phyloP scores from a whole-genome alignment of 2,113 vertebrate species.

The Elgaria multicarinata region DNA sequence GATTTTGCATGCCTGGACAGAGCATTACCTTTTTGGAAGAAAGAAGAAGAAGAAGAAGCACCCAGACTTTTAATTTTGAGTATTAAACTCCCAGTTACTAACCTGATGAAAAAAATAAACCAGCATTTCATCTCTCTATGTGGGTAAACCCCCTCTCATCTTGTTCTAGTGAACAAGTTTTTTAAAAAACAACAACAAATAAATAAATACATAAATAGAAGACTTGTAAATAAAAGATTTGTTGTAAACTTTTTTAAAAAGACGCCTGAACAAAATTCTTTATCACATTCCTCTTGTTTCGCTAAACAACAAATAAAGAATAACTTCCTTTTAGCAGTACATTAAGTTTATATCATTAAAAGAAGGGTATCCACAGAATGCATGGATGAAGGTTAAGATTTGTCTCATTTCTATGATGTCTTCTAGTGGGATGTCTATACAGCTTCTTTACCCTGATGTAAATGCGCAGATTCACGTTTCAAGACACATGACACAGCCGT shows the following conservation, averaged over 20 bases:
- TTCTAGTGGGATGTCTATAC: too few relatives aligned
- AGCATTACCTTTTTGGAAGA: neutral
- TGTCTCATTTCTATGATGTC: constrained; percentile 52
- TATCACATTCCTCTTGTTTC: neutral
- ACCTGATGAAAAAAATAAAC: too few relatives aligned
- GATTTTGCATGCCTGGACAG: neutral
- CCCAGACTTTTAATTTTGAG: too few relatives aligned
- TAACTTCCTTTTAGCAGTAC: neutral
- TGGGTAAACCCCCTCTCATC: neutral
- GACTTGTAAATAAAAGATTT: too few relatives aligned
- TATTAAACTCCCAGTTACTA: neutral
- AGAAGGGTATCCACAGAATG: neutral
- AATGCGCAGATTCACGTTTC: too few relatives aligned
- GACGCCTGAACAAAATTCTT: neutral
- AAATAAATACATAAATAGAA: too few relatives aligned
- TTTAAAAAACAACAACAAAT: too few relatives aligned
- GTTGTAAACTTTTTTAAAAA: neutral
- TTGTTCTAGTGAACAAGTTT: neutral
- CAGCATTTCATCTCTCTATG: neutral
- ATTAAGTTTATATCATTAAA: neutral
- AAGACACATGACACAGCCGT: too few relatives aligned
- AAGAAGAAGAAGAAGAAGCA: neutral
- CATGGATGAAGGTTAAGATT: constrained; percentile 17
- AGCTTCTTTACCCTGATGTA: too few relatives aligned
- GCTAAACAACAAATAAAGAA: neutral